phyloP scores from a whole-genome alignment of 2,888 invertebrate genomes.

The Fragum whitleyi region DNA sequence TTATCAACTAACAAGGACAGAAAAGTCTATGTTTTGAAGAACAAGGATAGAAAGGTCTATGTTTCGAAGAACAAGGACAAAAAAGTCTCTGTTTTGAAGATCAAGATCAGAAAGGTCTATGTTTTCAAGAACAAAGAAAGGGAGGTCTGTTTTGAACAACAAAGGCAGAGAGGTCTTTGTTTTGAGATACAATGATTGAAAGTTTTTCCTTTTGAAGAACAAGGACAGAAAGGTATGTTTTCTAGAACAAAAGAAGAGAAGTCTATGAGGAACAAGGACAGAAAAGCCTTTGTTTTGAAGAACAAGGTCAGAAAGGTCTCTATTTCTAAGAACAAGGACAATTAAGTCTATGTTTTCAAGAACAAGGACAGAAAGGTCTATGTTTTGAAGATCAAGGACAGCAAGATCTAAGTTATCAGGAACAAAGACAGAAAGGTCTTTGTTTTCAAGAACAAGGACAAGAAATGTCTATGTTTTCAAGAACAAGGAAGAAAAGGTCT shows the following conservation, averaged over 20 bases:
- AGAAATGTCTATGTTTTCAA: no score
- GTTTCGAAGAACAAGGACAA: not conserved
- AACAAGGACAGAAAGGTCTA: no score
- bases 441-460: no score
- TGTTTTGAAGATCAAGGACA: no score
- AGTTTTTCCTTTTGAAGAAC: not conserved
- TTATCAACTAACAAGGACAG: no score
- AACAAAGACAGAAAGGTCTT: no score
- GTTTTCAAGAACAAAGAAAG: not conserved
- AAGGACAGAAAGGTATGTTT: not conserved
- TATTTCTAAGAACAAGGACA: not conserved
- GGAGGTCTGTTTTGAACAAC: no score
- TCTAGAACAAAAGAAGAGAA: not conserved
- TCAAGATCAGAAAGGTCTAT: not conserved
- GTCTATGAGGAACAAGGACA: not conserved
- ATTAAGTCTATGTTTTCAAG: no score
- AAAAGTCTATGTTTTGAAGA: not conserved
- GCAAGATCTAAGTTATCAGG: no score
- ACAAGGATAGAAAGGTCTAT: not conserved
- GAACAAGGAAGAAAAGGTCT: no score
- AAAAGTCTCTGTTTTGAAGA: no score
- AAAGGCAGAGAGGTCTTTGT: no score
- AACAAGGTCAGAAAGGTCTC: not conserved
- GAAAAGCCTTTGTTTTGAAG: not conserved
- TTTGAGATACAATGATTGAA: not conserved